Percentiles rank a stretch among this genome's conserved stretches.
These are phyloP conservation scores for Himalopsyche tibetana DNA, from an alignment of 2,888 invertebrate species.

Conservation along the genomic window DNA sequence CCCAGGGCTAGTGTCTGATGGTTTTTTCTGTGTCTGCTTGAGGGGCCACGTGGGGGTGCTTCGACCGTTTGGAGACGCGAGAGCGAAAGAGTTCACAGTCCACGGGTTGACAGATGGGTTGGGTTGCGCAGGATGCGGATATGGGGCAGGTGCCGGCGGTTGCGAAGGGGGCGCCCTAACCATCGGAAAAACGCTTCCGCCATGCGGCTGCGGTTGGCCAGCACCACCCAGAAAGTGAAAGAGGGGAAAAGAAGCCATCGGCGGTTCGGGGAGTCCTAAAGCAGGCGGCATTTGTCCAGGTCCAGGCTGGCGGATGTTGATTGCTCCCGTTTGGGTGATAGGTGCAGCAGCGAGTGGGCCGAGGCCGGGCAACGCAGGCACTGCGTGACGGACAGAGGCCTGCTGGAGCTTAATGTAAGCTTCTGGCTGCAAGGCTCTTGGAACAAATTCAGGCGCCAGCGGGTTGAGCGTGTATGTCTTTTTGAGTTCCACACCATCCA, in stretches of 20 bases:
- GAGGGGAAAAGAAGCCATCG: conserved; percentile 64
- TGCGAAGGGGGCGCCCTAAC: conserved; percentile 59
- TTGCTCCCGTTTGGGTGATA: conserved; percentile 56
- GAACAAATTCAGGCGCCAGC: conserved; percentile 87
- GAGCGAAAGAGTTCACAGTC: conserved; percentile 66
- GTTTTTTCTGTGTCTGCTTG: conserved; percentile 63
- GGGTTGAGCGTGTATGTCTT: conserved; percentile 88
- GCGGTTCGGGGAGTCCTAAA: conserved; percentile 60
- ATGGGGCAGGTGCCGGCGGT: conserved; percentile 64
- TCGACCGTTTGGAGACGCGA: conserved; percentile 66
- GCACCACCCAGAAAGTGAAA: conserved; percentile 64
- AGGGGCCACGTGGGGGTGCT: conserved; percentile 66
- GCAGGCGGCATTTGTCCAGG: conserved; percentile 60
- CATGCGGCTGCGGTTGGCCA: conserved; percentile 64
- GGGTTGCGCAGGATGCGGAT: conserved; percentile 61
- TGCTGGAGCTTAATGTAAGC: conserved; percentile 71
- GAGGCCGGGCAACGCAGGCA: conserved; percentile 48
- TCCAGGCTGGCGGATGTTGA: conserved; percentile 57
- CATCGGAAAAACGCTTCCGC: conserved; percentile 62
- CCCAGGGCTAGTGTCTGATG: conserved; percentile 37
- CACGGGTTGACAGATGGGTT: conserved; percentile 66
- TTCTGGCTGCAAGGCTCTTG: conserved; percentile 77
- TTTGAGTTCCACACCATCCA: conserved; percentile 85
- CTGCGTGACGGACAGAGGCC: conserved; percentile 65
- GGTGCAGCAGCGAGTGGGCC: conserved; percentile 57